A percentile compares a stretch with the other conserved stretches of the same genome.
phyloP scores from a whole-genome alignment of 1,140 invertebrate species.

The Drosophila bocki region DNA sequence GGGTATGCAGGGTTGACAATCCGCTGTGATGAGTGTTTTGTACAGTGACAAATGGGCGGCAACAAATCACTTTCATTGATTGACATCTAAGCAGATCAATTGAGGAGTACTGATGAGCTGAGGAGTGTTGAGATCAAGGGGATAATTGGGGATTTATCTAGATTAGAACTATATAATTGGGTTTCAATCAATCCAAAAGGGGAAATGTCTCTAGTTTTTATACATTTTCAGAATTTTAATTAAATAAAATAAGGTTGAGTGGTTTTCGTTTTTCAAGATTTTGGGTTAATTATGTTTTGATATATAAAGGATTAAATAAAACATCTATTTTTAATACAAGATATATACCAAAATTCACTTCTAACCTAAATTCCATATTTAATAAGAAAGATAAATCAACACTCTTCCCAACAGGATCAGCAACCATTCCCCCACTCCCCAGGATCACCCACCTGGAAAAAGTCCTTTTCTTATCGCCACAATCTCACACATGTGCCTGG shows the following conservation, averaged over 20 bases:
- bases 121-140: background rate
- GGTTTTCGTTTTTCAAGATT: too few species aligned
- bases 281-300: too few species aligned
- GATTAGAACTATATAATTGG: background rate
- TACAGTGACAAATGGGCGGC: constrained; percentile 73
- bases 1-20: constrained; percentile 18
- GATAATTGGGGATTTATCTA: constrained; percentile 7
- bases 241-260: background rate
- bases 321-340: too few species aligned
- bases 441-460: constrained; percentile 25
- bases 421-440: too few species aligned
- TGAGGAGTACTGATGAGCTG: background rate
- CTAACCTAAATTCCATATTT: background rate
- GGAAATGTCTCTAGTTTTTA: background rate
- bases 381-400: background rate
- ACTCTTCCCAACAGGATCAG: background rate
- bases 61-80: constrained; percentile 73
- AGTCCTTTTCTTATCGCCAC: constrained; percentile 13
- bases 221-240: background rate
- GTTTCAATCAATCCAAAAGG: background rate
- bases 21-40: constrained; percentile 61
- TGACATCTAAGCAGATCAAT: constrained; percentile 53
- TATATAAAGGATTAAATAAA: background rate
- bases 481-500: constrained; percentile 29
- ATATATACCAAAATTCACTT: too few species aligned